Evolutionary conservation across 2,797 vertebrate species (phyloP).

Genomic region (Synanceia verrucosa): DNA sequence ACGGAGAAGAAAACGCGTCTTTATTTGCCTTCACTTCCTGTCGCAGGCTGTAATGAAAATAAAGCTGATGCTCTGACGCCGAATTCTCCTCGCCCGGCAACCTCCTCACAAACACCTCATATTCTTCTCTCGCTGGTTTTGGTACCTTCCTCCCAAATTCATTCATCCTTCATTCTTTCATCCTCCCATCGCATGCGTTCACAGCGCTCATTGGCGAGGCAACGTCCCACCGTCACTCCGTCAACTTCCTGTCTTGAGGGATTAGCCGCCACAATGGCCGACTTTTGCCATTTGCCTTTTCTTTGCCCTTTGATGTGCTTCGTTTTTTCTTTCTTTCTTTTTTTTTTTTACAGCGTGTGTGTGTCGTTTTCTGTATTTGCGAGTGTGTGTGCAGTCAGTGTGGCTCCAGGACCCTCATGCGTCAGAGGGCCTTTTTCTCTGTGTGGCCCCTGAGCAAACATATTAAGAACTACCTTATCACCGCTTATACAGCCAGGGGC

Average conservation of each 20-base stretch:
- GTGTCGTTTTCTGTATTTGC: constrained; percentile 45
- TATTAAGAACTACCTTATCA: constrained; percentile 86
- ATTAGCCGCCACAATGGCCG: constrained; percentile 26
- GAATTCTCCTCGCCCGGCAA: constrained; percentile 72
- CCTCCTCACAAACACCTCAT: constrained; percentile 37
- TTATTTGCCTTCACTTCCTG: too few relatives aligned
- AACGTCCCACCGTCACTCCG: constrained; percentile 39
- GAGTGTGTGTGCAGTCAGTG: constrained; percentile 45
- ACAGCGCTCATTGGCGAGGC: not conserved
- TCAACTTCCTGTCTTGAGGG: constrained; percentile 60
- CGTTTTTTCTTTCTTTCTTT: too few relatives aligned
- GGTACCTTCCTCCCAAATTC: not conserved
- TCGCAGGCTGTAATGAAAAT: too few relatives aligned
- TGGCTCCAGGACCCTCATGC: constrained; percentile 80
- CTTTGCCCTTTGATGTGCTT: constrained; percentile 60
- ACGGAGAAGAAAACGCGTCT: too few relatives aligned
- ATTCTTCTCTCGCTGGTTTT: not conserved
- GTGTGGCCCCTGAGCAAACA: constrained; percentile 83
- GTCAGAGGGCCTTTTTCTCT: constrained; percentile 83
- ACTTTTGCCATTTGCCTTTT: constrained; percentile 41
- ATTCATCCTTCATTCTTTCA: constrained; percentile 27
- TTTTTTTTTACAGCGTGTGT: constrained; percentile 34
- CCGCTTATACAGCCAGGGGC: constrained; percentile 78
- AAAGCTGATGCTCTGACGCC: too few relatives aligned
- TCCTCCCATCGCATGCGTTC: not conserved